These are phyloP conservation scores for Saccostrea cuccullata DNA, from an alignment of 1,140 invertebrate species.

Conservation along the genomic window DNA sequence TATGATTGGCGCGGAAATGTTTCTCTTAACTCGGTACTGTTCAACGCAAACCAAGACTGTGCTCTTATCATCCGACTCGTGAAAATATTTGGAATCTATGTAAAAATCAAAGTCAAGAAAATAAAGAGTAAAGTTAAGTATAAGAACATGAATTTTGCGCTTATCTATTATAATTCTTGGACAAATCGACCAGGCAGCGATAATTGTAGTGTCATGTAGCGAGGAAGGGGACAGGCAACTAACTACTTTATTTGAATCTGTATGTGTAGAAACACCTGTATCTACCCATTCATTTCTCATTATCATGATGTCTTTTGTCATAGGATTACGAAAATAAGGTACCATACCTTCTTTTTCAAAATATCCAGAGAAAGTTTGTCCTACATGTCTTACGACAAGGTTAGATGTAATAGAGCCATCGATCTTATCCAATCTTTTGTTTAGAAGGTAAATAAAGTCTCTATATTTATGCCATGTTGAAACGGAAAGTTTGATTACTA, in stretches of 20 bases:
- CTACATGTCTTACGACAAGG: background rate
- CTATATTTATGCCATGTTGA: background rate
- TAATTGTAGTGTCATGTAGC: background rate
- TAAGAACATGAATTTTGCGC: background rate
- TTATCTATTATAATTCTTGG: background rate
- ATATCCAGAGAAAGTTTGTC: background rate
- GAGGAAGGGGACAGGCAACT: too few species aligned
- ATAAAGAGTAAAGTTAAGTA: conserved; percentile 7
- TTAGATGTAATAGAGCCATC: background rate
- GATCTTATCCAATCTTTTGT: background rate
- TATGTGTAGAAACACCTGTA: too few species aligned
- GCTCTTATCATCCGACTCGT: background rate
- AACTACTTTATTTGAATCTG: too few species aligned
- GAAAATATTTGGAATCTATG: background rate
- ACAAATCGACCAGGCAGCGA: background rate
- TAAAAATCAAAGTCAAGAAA: background rate
- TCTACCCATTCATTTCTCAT: too few species aligned
- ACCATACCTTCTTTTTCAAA: too few species aligned
- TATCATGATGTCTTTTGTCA: background rate
- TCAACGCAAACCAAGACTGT: background rate
- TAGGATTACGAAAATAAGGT: background rate
- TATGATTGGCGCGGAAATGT: background rate
- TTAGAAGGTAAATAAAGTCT: background rate
- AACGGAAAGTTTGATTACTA: background rate
- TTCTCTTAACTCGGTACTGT: background rate